phyloP scores from a whole-genome alignment of 2,888 invertebrate genomes.

The Drosophila eohydei region DNA sequence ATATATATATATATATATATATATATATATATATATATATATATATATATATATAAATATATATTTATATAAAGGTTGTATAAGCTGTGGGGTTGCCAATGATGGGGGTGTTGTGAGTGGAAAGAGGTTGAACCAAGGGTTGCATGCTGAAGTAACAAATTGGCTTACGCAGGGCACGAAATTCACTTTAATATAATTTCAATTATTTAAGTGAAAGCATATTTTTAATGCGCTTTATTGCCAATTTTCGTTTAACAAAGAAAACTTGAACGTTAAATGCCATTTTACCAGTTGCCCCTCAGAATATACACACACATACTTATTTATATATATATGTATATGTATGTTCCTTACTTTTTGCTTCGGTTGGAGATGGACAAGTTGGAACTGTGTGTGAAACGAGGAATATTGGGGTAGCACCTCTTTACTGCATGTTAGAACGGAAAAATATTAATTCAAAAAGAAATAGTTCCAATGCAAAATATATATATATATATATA shows the following conservation, averaged over 20 bases:
- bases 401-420: not conserved
- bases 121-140: not conserved
- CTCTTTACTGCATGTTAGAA: too few species aligned
- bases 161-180: conserved; percentile 40
- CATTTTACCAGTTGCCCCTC: conserved; percentile 26
- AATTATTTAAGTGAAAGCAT: conserved; percentile 73
- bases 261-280: conserved; percentile 46
- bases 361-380: conserved; percentile 10
- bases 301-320: conserved; percentile 9
- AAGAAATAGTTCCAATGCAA: too few species aligned
- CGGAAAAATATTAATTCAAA: too few species aligned
- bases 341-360: not conserved
- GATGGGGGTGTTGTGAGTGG: not conserved
- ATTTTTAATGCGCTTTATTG: conserved; percentile 76
- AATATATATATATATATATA: too few species aligned
- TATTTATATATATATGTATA: not conserved
- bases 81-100: conserved; percentile 30
- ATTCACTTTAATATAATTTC: conserved; percentile 72
- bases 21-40: not conserved
- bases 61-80: conserved; percentile 19
- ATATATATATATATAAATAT: not conserved
- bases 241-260: conserved; percentile 65
- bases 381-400: not conserved
- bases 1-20: not conserved
- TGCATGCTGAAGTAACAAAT: conserved; percentile 48